Percentiles rank a stretch among this genome's conserved stretches.
These are phyloP conservation scores for Microctonus aethiopoides DNA, from an alignment of 2,888 invertebrate species.

Conservation along the genomic window DNA sequence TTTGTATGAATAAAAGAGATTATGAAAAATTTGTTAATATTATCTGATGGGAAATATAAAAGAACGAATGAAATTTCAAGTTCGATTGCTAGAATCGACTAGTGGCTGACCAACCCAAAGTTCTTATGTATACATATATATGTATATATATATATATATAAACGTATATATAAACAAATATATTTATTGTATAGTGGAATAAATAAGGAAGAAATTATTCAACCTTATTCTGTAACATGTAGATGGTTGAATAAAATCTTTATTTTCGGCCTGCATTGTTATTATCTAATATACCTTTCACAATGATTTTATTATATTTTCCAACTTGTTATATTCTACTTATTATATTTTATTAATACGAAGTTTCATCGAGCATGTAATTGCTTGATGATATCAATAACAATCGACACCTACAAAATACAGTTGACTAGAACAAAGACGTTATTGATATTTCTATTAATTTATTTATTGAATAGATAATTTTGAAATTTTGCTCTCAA, in stretches of 20 bases:
- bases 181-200: constrained; percentile 40
- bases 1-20: background rate
- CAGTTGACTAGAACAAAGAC: constrained; percentile 31
- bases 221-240: constrained; percentile 62
- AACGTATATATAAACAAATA: constrained; percentile 32
- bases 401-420: constrained; percentile 29
- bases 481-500: too few relatives aligned
- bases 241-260: constrained; percentile 61
- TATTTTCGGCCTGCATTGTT: constrained; percentile 63
- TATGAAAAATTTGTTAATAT: background rate
- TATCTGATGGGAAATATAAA: background rate
- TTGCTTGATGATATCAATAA: background rate
- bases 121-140: constrained; percentile 38
- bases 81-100: background rate
- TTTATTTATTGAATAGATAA: too few relatives aligned
- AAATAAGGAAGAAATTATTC: constrained; percentile 53
- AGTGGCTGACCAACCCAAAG: background rate
- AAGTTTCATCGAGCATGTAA: background rate
- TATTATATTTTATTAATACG: background rate
- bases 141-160: constrained; percentile 40
- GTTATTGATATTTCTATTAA: background rate
- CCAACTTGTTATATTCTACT: background rate
- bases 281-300: constrained; percentile 52
- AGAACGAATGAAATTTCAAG: background rate
- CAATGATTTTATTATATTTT: background rate